These are phyloP conservation scores for Euphydryas editha DNA, from an alignment of 2,888 invertebrate genomes.

Conservation along the genomic window DNA sequence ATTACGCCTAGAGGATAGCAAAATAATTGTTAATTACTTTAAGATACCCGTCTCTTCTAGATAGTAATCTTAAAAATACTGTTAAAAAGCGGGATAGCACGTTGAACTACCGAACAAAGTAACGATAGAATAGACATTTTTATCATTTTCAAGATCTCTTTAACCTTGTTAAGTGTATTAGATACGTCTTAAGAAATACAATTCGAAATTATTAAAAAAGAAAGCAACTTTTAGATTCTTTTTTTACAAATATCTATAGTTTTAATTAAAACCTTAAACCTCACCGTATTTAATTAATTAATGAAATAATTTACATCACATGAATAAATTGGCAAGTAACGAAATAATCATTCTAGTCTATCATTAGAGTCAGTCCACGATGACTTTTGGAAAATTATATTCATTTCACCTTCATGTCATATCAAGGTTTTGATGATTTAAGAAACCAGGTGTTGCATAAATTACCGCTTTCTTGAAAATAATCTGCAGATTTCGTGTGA, in stretches of 20 bases:
- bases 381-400: conserved; percentile 6
- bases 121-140: conserved; percentile 25
- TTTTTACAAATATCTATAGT: background rate
- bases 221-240: no score
- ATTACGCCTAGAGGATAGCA: conserved; percentile 58
- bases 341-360: conserved; percentile 4
- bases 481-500: conserved; percentile 44
- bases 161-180: conserved; percentile 14
- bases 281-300: background rate
- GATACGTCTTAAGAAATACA: conserved; percentile 1
- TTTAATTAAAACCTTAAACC: background rate
- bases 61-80: conserved; percentile 38
- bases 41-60: conserved; percentile 51
- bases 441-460: conserved; percentile 59
- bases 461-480: conserved; percentile 53
- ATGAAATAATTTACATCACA: background rate
- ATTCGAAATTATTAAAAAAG: conserved; percentile 3
- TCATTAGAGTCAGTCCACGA: background rate
- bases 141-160: conserved; percentile 23
- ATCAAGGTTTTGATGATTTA: conserved; percentile 57
- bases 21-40: conserved; percentile 62
- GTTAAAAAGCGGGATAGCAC: conserved; percentile 27
- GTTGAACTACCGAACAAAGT: conserved; percentile 24
- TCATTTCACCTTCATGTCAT: conserved; percentile 44
- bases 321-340: background rate